phyloP scores from a whole-genome alignment of 2,113 vertebrate species.

The Psammodynastes pulverulentus region DNA sequence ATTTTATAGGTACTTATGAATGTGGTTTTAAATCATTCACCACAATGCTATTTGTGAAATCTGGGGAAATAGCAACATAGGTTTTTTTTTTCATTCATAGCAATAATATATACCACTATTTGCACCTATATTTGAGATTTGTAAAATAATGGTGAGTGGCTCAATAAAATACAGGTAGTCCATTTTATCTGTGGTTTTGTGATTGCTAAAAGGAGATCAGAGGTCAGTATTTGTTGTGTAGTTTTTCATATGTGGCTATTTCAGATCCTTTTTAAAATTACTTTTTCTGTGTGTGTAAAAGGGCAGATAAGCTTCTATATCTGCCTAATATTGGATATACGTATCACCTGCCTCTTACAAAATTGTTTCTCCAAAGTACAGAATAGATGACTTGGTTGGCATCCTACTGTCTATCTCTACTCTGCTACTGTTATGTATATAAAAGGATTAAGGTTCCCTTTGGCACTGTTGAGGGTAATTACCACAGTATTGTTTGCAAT shows the following conservation, averaged over 20 bases:
- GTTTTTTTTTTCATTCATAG: background rate
- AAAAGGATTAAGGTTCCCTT: background rate
- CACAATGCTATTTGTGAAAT: background rate
- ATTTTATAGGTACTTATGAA: slow-evolving; percentile 10
- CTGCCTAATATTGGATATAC: background rate
- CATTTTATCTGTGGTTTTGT: background rate
- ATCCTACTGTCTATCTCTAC: background rate
- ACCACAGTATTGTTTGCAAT: background rate
- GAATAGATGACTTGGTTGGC: background rate
- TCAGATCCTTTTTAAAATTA: background rate
- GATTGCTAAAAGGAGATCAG: background rate
- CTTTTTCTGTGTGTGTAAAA: background rate
- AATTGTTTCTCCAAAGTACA: background rate
- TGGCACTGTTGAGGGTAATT: background rate
- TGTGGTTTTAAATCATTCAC: background rate
- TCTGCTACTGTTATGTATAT: background rate
- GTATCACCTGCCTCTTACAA: background rate
- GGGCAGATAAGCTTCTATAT: background rate
- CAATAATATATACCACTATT: background rate
- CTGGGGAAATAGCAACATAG: background rate
- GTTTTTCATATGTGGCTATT: background rate
- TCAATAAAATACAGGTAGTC: background rate
- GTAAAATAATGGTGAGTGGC: background rate
- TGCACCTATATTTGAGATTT: background rate
- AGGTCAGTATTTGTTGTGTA: background rate